Evolutionary conservation across 2,888 invertebrate genomes (phyloP).

Genomic region (Diarsia mendica): DNA sequence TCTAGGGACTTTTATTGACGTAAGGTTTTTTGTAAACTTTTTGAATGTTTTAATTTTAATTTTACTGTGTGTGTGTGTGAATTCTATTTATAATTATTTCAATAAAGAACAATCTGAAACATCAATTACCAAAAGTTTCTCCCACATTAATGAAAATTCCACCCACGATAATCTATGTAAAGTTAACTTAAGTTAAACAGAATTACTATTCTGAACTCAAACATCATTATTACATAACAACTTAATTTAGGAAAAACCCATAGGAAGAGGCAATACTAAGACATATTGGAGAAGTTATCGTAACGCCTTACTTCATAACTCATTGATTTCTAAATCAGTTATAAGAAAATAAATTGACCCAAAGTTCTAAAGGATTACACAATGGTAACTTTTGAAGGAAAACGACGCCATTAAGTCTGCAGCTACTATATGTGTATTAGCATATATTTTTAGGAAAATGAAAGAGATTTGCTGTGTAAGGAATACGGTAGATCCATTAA

Average conservation of each 20-base stretch:
- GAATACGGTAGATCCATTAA: background rate
- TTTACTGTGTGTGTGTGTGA: no score
- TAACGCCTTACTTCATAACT: constrained; percentile 52
- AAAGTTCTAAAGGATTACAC: constrained; percentile 12
- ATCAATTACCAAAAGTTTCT: no score
- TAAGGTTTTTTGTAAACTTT: no score
- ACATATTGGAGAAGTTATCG: constrained; percentile 38
- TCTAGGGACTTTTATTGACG: no score
- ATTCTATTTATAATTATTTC: no score
- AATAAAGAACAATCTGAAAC: no score
- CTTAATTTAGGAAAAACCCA: constrained; percentile 42
- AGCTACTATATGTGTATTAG: background rate
- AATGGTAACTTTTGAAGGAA: constrained; percentile 27
- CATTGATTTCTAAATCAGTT: constrained; percentile 47
- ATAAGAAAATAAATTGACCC: constrained; percentile 35
- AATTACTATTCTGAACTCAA: background rate
- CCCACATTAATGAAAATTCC: background rate
- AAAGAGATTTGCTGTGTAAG: background rate
- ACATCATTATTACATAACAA: constrained; percentile 32
- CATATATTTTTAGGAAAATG: background rate
- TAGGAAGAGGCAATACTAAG: constrained; percentile 9
- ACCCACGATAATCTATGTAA: background rate
- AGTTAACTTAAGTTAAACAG: constrained; percentile 7
- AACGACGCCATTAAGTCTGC: constrained; percentile 28
- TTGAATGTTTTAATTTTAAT: no score